Evolutionary conservation across 1,140 invertebrate species (phyloP).

Genomic region (Araneus ventricosus): DNA sequence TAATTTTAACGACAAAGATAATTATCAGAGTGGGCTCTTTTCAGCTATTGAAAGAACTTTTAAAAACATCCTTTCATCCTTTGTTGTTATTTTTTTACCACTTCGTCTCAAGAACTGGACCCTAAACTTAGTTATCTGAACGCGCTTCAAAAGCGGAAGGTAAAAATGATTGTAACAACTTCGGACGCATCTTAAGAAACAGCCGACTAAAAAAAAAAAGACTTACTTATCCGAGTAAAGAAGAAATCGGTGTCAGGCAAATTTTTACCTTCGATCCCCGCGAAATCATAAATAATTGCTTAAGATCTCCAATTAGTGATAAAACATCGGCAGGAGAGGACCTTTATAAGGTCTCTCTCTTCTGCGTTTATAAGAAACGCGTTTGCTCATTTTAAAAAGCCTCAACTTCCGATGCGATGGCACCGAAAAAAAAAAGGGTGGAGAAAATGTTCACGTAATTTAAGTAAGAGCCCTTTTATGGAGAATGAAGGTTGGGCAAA

Average conservation of each 20-base stretch:
- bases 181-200: slow-evolving; percentile 61
- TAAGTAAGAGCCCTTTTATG: slow-evolving; percentile 71
- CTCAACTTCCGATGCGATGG: slow-evolving; percentile 47
- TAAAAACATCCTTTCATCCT: slow-evolving; percentile 33
- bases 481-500: slow-evolving; percentile 62
- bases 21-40: slow-evolving; percentile 61
- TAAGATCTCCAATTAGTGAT: slow-evolving; percentile 74
- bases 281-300: slow-evolving; percentile 74
- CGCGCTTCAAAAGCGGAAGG: slow-evolving; percentile 38
- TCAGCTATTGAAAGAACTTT: slow-evolving; percentile 45
- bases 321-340: slow-evolving; percentile 56
- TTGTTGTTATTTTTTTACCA: slow-evolving; percentile 26
- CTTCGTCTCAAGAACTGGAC: slow-evolving; percentile 37
- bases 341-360: slow-evolving; percentile 43
- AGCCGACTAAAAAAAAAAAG: slow-evolving; percentile 30
- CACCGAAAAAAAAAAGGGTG: slow-evolving; percentile 17
- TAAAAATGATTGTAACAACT: slow-evolving; percentile 74
- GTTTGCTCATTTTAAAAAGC: slow-evolving; percentile 61
- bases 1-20: slow-evolving; percentile 75
- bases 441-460: slow-evolving; percentile 70
- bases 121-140: slow-evolving; percentile 72
- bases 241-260: slow-evolving; percentile 67
- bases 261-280: slow-evolving; percentile 58
- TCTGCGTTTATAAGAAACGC: slow-evolving; percentile 31
- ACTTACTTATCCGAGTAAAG: neutral